These are phyloP conservation scores for Holothuria glaberrima DNA, from an alignment of 35 echinoderm and acorn worm genomes.

Conservation along the genomic window DNA sequence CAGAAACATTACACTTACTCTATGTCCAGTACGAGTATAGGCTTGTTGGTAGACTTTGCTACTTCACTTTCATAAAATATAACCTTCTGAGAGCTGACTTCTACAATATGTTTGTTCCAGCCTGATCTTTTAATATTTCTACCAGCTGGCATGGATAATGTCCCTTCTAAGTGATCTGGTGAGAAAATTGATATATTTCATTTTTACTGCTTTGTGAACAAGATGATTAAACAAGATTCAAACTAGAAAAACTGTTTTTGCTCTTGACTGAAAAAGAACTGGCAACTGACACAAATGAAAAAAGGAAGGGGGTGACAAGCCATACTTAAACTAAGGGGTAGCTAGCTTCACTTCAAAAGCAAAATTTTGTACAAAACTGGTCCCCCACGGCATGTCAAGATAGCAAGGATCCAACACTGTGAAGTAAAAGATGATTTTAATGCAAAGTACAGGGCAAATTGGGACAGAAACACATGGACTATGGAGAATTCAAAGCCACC, in stretches of 20 bases:
- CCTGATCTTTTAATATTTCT: slow-evolving; percentile 86
- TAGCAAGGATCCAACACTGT: too few species aligned
- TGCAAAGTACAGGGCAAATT: too few species aligned
- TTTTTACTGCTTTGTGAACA: background rate
- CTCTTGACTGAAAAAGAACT: background rate
- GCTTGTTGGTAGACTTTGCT: slow-evolving; percentile 82
- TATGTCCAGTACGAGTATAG: slow-evolving; percentile 86
- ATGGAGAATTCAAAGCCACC: too few species aligned
- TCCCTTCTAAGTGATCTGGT: slow-evolving; percentile 72
- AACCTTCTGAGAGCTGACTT: slow-evolving; percentile 95
- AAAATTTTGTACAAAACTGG: too few species aligned
- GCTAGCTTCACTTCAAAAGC: too few species aligned
- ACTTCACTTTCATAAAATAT: slow-evolving; percentile 89
- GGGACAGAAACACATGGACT: too few species aligned
- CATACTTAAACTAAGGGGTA: background rate
- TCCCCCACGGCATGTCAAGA: too few species aligned
- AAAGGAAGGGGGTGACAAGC: too few species aligned
- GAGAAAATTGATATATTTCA: slow-evolving; percentile 10
- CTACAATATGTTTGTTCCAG: slow-evolving; percentile 96
- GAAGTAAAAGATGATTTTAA: too few species aligned
- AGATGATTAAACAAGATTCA: background rate
- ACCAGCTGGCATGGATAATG: slow-evolving; percentile 76
- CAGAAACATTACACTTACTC: slow-evolving; percentile 72
- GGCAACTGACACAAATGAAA: background rate
- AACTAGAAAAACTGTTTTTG: too few species aligned